Evolutionary conservation across 1,140 invertebrate species (phyloP), one percentile per base, ranked within the genome.

Genomic region (Parasteatoda tepidariorum): DNA sequence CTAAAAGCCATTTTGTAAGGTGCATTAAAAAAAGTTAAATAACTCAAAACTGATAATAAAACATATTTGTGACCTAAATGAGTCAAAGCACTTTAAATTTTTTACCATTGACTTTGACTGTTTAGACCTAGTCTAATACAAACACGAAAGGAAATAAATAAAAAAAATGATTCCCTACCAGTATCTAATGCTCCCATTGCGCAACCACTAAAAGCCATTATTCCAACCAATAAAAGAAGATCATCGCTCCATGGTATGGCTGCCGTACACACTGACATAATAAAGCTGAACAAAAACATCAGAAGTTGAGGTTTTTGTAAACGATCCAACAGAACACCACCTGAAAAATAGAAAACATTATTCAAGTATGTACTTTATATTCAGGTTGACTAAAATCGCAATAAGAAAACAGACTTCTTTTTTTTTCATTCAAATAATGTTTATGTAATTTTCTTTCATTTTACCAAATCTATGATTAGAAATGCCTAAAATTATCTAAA

Each of bases 141-240:
- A n/a, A n/a, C n/a, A n/a, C n/a, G n/a, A n/a, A n/a, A n/a, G n/a
- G n/a, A n/a, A n/a, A n/a, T n/a, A n/a, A n/a, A n/a, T n/a, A n/a
- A n/a, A 48, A 48, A 13, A 48, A n/a, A 24, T 18, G 18, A 11
- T 54, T 24, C 5, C 61, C 13, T n/a, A 84, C 82, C 82, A 22
- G 82, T 84, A 24, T 84, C 82, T 3, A 75, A 28, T 59, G 82
- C 59, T 28, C 82, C 82, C 71, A 84, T 70, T 1, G 62, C 70
- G 2, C 64, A 26, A 15, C 82, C 82, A 71, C 62, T 57, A 7
- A 74, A 22, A 3, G 57, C 41, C 61, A 84, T 64, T 0, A 66
- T 18, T 13, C 22, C 28, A 18, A 75, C 41, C 24, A 84, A 62
- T 15, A 57, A 1, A 33, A 9, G n/a, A 2, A 84, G 18, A 57